Percentiles rank a stretch among this genome's conserved stretches.
Evolutionary conservation across 2,888 invertebrate genomes (phyloP).

Genomic region (Tenthredo amoena): DNA sequence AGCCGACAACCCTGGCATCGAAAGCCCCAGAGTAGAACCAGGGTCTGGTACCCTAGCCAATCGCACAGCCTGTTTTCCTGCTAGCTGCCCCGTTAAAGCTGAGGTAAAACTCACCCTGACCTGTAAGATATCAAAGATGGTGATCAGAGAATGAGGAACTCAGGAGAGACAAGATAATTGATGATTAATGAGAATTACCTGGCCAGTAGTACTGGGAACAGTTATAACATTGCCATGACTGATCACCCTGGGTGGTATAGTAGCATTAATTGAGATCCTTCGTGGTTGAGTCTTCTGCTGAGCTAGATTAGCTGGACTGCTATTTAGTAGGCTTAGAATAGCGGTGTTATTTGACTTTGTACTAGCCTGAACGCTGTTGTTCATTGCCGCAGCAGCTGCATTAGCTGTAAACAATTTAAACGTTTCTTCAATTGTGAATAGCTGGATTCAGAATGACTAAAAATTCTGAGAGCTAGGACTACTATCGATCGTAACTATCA

Average conservation of each 20-base stretch:
- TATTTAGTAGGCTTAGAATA: conserved; percentile 88
- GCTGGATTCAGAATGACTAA: conserved; percentile 40
- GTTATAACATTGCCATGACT: conserved; percentile 76
- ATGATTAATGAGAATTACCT: conserved; percentile 63
- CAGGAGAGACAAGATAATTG: not conserved
- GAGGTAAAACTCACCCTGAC: conserved; percentile 75
- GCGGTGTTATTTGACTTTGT: conserved; percentile 84
- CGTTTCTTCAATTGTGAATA: not conserved
- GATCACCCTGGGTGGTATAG: conserved; percentile 73
- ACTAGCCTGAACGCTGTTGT: conserved; percentile 74
- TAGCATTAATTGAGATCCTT: conserved; percentile 74
- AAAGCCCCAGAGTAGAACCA: conserved; percentile 79
- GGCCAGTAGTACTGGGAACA: conserved; percentile 75
- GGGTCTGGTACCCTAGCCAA: conserved; percentile 78
- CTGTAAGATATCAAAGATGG: conserved; percentile 58
- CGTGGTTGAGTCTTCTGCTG: conserved; percentile 74
- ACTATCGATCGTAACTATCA: not conserved
- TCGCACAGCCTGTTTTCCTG: conserved; percentile 77
- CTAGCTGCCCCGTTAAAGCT: conserved; percentile 72
- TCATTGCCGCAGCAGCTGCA: conserved; percentile 75
- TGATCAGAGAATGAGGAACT: not conserved
- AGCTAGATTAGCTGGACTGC: conserved; percentile 84
- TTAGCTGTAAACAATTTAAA: conserved; percentile 65
- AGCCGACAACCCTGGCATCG: conserved; percentile 82
- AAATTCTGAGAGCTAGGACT: not conserved